Evolutionary conservation across 2,797 vertebrate genomes (phyloP).

Genomic region (Neosilurus hyrtlii): DNA sequence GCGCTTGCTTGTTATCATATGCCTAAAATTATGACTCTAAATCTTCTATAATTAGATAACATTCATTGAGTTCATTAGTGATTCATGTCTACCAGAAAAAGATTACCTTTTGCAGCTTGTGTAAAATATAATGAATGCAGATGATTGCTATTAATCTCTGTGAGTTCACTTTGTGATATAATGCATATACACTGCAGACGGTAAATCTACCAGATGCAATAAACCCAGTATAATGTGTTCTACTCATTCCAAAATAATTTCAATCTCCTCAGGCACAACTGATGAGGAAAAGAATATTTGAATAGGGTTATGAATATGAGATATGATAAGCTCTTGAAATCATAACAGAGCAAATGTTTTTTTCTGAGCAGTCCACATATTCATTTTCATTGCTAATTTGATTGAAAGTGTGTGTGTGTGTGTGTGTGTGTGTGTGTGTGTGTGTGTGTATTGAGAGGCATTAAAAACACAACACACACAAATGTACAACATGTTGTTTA

Average conservation of each 20-base stretch:
- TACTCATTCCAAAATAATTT: conserved; percentile 32
- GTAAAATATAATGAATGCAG: conserved; percentile 36
- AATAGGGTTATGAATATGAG: conserved; percentile 41
- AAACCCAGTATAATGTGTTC: conserved; percentile 36
- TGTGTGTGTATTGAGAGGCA: too few relatives aligned
- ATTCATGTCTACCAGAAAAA: conserved; percentile 27
- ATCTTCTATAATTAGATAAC: not conserved
- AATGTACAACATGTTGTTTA: too few relatives aligned
- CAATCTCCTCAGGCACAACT: conserved; percentile 44
- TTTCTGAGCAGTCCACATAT: conserved; percentile 41
- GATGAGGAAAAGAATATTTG: conserved; percentile 46
- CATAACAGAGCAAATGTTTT: conserved; percentile 48
- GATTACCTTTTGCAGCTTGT: conserved; percentile 10
- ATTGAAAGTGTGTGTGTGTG: conserved; percentile 38
- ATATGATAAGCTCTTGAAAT: conserved; percentile 49
- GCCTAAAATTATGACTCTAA: not conserved
- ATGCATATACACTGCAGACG: conserved; percentile 35
- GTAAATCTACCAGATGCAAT: conserved; percentile 43
- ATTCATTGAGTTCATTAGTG: conserved; percentile 19
- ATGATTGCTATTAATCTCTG: conserved; percentile 40
- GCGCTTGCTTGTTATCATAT: not conserved
- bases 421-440: conserved; percentile 19
- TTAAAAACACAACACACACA: too few relatives aligned
- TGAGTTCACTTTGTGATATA: conserved; percentile 15
- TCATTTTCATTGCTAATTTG: conserved; percentile 54